Percentiles rank a stretch among this genome's conserved stretches.
phyloP scores from a whole-genome alignment of 2,113 vertebrate species.

The Tyto alba region DNA sequence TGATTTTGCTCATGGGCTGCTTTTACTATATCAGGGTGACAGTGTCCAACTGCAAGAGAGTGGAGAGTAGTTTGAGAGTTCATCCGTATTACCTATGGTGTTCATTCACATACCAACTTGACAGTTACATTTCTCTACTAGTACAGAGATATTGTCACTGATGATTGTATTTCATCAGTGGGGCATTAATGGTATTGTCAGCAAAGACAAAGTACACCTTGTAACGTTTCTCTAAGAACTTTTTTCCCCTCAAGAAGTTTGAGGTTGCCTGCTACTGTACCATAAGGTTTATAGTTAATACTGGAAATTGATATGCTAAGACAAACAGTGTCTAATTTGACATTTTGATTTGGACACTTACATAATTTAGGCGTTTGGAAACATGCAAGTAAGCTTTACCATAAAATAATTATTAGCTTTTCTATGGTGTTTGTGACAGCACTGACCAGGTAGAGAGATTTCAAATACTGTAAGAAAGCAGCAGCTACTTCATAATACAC shows the following conservation, averaged over 20 bases:
- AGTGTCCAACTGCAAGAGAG: slow-evolving; percentile 86
- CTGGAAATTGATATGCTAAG: not conserved
- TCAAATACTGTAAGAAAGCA: not conserved
- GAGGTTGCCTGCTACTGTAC: not conserved
- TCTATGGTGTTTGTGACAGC: not conserved
- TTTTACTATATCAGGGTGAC: slow-evolving; percentile 85
- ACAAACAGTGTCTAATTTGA: not conserved
- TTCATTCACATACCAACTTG: not conserved
- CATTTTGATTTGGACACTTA: not conserved
- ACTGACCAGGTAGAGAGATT: not conserved
- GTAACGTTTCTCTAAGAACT: not conserved
- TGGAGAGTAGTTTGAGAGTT: not conserved
- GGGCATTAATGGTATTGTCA: not conserved
- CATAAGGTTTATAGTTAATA: not conserved
- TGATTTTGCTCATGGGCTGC: slow-evolving; percentile 88
- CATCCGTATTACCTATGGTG: accelerated
- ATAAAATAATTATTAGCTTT: not conserved
- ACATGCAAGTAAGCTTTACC: not conserved
- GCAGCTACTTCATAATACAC: not conserved
- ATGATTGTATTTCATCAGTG: not conserved
- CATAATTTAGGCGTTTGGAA: not conserved
- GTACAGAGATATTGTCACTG: not conserved
- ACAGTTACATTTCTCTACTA: accelerated
- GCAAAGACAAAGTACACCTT: not conserved
- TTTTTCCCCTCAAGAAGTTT: not conserved